These are phyloP conservation scores for Strix uralensis DNA, from an alignment of 2,113 vertebrate species.

Conservation along the genomic window DNA sequence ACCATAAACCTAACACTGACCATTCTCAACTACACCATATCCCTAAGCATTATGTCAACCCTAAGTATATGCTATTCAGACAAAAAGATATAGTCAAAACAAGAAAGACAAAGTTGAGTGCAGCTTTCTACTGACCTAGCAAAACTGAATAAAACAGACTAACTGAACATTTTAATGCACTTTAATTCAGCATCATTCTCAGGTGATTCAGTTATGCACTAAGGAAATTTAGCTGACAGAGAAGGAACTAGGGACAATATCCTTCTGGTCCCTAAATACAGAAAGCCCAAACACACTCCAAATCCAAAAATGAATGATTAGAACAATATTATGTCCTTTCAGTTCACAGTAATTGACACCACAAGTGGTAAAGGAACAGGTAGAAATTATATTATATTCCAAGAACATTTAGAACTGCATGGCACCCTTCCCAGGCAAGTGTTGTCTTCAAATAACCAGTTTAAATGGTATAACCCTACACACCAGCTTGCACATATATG, in stretches of 20 bases:
- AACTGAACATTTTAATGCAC: not conserved
- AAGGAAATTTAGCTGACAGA: not conserved
- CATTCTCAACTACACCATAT: too few relatives aligned
- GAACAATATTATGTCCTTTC: not conserved
- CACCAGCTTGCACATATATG: not conserved
- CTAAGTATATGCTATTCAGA: not conserved
- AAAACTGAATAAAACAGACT: not conserved
- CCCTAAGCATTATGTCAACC: too few relatives aligned
- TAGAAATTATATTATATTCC: not conserved
- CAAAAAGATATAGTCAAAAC: not conserved
- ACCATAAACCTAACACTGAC: too few relatives aligned
- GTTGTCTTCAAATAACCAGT: not conserved
- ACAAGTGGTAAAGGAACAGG: not conserved
- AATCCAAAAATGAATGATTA: not conserved
- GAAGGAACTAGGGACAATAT: not conserved
- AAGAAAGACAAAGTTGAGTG: not conserved
- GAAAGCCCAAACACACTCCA: not conserved
- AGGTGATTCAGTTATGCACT: not conserved
- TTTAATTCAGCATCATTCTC: not conserved
- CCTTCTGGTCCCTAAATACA: not conserved
- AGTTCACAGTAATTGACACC: not conserved
- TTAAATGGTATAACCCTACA: not conserved
- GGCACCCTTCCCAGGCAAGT: not conserved
- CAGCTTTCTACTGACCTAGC: not conserved
- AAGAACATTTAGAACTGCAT: not conserved